Percentiles rank a stretch among this genome's conserved stretches.
Evolutionary conservation across 2,888 invertebrate species (phyloP).

Genomic region (Cyclophora punctaria): DNA sequence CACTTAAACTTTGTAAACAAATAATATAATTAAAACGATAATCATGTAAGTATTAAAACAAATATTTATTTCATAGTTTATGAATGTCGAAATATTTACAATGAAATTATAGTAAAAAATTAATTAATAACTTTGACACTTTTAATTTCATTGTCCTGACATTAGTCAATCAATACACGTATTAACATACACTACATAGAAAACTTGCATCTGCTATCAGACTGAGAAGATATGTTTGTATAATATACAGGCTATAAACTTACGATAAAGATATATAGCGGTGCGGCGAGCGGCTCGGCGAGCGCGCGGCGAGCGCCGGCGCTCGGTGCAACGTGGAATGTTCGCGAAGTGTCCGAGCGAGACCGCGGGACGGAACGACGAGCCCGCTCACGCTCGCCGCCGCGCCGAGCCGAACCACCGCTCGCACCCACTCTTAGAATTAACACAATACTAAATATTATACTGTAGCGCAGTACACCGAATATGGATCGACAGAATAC

Average conservation of each 20-base stretch:
- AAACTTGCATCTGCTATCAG: constrained; percentile 71
- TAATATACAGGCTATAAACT: constrained; percentile 59
- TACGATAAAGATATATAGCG: constrained; percentile 58
- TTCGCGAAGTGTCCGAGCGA: constrained; percentile 44
- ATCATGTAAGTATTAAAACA: constrained; percentile 61
- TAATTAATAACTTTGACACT: constrained; percentile 48
- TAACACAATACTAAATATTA: constrained; percentile 62
- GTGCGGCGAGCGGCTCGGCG: constrained; percentile 52
- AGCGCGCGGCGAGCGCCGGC: constrained; percentile 11
- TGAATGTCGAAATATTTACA: constrained; percentile 73
- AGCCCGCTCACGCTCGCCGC: background rate
- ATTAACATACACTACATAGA: constrained; percentile 70
- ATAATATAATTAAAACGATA: constrained; percentile 13
- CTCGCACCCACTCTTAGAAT: constrained; percentile 52
- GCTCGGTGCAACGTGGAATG: constrained; percentile 64
- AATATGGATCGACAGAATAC: constrained; percentile 64
- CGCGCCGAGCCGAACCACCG: constrained; percentile 30
- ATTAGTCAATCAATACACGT: constrained; percentile 51
- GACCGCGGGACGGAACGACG: constrained; percentile 10
- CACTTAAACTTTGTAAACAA: background rate
- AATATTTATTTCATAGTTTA: constrained; percentile 69
- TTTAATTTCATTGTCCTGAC: constrained; percentile 70
- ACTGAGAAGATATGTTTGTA: constrained; percentile 67
- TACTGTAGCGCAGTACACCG: background rate
- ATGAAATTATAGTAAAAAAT: constrained; percentile 65